These are phyloP conservation scores for Siniperca undulata DNA, from an alignment of 2,797 vertebrate genomes.

Conservation along the genomic window DNA sequence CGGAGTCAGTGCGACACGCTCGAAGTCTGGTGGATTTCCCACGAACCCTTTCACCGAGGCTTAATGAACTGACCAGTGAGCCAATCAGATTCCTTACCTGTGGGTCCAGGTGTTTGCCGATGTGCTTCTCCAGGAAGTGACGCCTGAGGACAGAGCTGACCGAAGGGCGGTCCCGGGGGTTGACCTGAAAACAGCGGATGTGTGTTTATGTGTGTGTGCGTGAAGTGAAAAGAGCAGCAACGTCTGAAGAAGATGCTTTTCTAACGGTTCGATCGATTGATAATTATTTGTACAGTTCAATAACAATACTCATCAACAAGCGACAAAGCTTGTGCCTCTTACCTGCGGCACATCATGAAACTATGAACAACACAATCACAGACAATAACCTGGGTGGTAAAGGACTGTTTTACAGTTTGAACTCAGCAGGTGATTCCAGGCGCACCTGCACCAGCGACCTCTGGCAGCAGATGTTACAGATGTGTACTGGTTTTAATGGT, in stretches of 20 bases:
- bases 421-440: background rate
- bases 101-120: slow-evolving; percentile 83
- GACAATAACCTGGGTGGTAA: no score
- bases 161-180: slow-evolving; percentile 90
- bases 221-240: background rate
- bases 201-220: background rate
- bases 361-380: no score
- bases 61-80: background rate
- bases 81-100: slow-evolving; percentile 80
- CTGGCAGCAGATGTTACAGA: no score
- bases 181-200: slow-evolving; percentile 72
- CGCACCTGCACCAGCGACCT: no score
- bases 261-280: background rate
- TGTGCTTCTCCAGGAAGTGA: slow-evolving; percentile 86
- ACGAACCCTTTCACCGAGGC: background rate
- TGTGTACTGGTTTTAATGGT: background rate
- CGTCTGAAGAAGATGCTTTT: background rate
- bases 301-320: background rate
- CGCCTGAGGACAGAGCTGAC: slow-evolving; percentile 89
- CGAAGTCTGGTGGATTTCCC: background rate
- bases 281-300: background rate
- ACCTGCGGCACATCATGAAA: no score
- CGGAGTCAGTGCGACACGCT: no score
- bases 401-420: slow-evolving; percentile 3
- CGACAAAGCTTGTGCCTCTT: no score